phyloP scores from a whole-genome alignment of 2,888 invertebrate genomes.

The Saturnia japonica region DNA sequence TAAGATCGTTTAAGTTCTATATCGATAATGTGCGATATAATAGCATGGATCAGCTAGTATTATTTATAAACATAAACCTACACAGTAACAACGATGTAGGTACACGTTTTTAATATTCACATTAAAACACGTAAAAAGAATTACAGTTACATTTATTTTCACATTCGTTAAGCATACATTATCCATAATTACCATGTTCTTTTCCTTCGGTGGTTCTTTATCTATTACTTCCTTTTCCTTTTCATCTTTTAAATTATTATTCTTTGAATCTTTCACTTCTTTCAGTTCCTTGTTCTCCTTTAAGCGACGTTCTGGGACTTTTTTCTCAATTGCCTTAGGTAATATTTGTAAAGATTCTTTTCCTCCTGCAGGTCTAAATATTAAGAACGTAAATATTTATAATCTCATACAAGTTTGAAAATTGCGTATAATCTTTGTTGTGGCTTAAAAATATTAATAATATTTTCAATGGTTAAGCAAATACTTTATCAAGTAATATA shows the following conservation, averaged over 20 bases:
- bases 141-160: not conserved
- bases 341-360: conserved; percentile 42
- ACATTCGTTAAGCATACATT: not conserved
- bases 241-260: conserved; percentile 50
- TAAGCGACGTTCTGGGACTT: conserved; percentile 48
- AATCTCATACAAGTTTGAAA: not conserved
- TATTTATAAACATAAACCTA: not conserved
- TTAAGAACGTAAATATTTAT: conserved; percentile 12
- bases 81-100: not conserved
- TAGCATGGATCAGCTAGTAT: no score
- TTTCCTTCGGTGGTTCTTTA: conserved; percentile 43
- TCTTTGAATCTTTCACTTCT: conserved; percentile 56
- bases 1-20: no score
- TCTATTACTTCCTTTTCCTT: conserved; percentile 39
- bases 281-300: conserved; percentile 72
- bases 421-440: not conserved
- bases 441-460: no score
- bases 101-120: not conserved
- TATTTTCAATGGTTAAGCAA: no score
- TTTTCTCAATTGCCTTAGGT: conserved; percentile 47
- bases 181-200: conserved; percentile 21
- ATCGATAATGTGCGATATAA: no score
- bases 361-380: conserved; percentile 53
- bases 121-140: not conserved
- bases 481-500: not conserved